A percentile compares a stretch with the other conserved stretches of the same genome.
These are phyloP conservation scores for Sebastes hubbsi DNA, from an alignment of 2,797 vertebrate genomes.

Conservation along the genomic window DNA sequence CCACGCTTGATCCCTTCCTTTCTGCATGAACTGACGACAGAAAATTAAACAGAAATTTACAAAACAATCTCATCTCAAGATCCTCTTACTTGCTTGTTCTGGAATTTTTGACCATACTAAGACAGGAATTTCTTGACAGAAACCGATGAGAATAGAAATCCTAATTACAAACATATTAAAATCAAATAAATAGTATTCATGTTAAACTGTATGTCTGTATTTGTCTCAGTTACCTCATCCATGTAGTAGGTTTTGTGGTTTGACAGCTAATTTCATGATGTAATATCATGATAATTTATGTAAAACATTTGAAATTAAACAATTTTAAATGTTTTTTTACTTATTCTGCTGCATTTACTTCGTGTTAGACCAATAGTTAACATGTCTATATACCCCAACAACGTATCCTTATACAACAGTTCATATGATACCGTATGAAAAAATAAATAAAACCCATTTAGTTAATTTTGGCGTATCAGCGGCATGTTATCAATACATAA, in stretches of 20 bases:
- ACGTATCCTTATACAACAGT: no score
- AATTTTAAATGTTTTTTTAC: background rate
- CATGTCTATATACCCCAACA: background rate
- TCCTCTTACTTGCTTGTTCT: background rate
- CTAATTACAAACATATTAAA: background rate
- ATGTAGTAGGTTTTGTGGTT: background rate
- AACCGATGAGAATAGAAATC: background rate
- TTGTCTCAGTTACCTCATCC: background rate
- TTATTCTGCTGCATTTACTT: background rate
- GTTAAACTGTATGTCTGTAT: background rate
- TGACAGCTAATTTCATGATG: background rate
- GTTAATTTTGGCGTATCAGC: no score
- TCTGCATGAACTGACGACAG: conserved; percentile 61
- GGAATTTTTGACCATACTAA: background rate
- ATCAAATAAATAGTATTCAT: background rate
- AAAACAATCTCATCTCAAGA: background rate
- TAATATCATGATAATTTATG: background rate
- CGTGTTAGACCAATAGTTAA: background rate
- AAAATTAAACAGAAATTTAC: background rate
- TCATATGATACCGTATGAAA: no score
- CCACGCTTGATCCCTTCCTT: conserved; percentile 68
- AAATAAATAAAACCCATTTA: no score
- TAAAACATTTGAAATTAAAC: background rate
- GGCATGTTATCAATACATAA: no score
- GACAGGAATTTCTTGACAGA: background rate